Conservation (phyloP, 2,113 vertebrate genomes). For the Hystrix brachyura region DNA sequence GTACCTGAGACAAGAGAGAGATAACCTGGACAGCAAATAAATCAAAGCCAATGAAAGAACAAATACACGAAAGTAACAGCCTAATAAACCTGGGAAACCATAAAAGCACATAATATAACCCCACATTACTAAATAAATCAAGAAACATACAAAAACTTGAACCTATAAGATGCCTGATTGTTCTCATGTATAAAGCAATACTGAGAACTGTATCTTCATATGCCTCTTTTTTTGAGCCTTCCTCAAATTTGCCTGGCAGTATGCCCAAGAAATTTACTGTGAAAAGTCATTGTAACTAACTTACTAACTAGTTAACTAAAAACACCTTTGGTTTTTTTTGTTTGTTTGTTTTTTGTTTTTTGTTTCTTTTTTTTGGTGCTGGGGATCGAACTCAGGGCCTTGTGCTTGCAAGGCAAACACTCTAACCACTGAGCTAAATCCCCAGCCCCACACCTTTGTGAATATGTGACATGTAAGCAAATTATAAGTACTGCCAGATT, state of each 20-base stretch:
- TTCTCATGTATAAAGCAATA: neutral
- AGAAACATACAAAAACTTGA: neutral
- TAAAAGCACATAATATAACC: neutral
- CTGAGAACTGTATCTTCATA: neutral
- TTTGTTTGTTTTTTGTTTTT: too few relatives aligned
- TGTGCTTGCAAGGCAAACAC: too few relatives aligned
- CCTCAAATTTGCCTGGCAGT: neutral
- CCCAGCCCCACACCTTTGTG: neutral
- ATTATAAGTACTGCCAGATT: neutral
- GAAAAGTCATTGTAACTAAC: neutral
- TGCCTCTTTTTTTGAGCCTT: neutral
- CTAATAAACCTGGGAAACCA: neutral
- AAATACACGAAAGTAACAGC: neutral
- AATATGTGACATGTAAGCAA: neutral
- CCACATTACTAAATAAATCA: neutral
- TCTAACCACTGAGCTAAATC: too few relatives aligned
- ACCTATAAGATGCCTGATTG: neutral
- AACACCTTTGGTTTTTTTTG: too few relatives aligned
- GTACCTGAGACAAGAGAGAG: neutral
- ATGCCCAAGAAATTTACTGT: neutral
- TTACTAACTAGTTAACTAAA: neutral
- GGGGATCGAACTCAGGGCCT: too few relatives aligned
- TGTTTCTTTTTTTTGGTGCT: too few relatives aligned
- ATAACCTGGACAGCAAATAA: neutral
- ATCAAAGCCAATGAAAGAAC: neutral